Conservation (phyloP, 1,140 invertebrate species). For the Pteromalus puparum region DNA sequence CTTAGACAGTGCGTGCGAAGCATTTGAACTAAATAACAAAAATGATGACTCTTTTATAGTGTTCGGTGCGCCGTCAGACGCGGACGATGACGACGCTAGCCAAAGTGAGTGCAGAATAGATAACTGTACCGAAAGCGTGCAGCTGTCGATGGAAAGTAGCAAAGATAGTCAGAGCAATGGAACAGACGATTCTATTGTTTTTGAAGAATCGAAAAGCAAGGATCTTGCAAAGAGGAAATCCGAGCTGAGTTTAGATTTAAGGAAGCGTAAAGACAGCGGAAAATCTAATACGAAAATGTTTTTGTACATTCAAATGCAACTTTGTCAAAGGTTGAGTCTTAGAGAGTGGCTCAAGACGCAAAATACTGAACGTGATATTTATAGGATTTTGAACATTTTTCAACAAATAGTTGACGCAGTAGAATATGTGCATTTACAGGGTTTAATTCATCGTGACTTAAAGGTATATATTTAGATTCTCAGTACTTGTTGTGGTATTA, state of each 20-base stretch:
- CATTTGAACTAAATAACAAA: slow-evolving; percentile 57
- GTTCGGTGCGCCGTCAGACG: slow-evolving; percentile 67
- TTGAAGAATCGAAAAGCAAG: slow-evolving; percentile 51
- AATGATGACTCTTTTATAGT: slow-evolving; percentile 79
- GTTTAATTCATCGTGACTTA: slow-evolving; percentile 95
- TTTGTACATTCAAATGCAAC: slow-evolving; percentile 98
- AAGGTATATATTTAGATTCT: slow-evolving; percentile 79
- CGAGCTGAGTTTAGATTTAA: slow-evolving; percentile 65
- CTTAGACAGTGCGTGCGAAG: slow-evolving; percentile 67
- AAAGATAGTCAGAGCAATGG: slow-evolving; percentile 14
- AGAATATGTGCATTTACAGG: slow-evolving; percentile 93
- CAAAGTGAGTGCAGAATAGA: slow-evolving; percentile 42
- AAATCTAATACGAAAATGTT: slow-evolving; percentile 78
- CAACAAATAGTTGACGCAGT: slow-evolving; percentile 95
- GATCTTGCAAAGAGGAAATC: slow-evolving; percentile 51
- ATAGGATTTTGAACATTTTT: slow-evolving; percentile 85
- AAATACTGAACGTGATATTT: slow-evolving; percentile 70
- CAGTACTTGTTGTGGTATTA: slow-evolving; percentile 3
- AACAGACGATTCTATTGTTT: slow-evolving; percentile 58
- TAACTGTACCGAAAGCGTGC: slow-evolving; percentile 25
- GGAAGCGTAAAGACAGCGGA: slow-evolving; percentile 51
- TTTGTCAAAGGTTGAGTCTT: slow-evolving; percentile 92
- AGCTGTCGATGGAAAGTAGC: slow-evolving; percentile 24
- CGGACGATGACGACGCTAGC: slow-evolving; percentile 47
- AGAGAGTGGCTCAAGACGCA: slow-evolving; percentile 89